Evolutionary conservation across 1,140 invertebrate species (phyloP), one percentile per base, ranked within the genome.

Genomic region (Caenorhabditis brenneri): DNA sequence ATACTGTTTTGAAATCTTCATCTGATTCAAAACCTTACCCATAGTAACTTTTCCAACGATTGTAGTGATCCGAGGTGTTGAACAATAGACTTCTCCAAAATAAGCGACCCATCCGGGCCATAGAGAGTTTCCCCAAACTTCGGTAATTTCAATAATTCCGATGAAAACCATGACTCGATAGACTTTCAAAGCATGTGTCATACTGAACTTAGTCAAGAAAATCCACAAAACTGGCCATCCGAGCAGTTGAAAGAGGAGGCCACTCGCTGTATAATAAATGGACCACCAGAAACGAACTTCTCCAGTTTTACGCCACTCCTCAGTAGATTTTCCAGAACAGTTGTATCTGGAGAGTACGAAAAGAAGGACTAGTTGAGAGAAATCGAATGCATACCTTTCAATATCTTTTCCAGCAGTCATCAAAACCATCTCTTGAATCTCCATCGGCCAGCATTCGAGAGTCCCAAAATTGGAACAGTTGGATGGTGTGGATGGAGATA

Each of bases 141-240:
- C 58, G 19, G 58, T 65, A n/a, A 65, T 65, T 19, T 65, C 58
- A 65, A 65, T 65, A 0, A 65, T 7, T 5, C 58, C 58, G 24
- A 65, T 65, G 31, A 65, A 65, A 0, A 65, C 58, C 58, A 65
- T 65, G 0, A 65, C 31, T 6, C 58, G 29, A 36, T 65, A 65
- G 2, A 65, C 58, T 65, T 65, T 65, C 16, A 65, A n/a, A 16
- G 58, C 58, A 65, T 65, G 29, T 19, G 58, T 65, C 58, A 65
- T 65, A n/a, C 7, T 65, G 29, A 65, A 33, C 36, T 65, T 65
- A 16, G 29, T 65, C 7, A 65, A 7, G 31, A 65, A 65, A 33
- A 65, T 36, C 29, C 31, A 65, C 1, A 65, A 15, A n/a, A 65
- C 58, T 33, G 58, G 58, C 58, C 58, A 65, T 16, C 58, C 58